Base-by-base conservation (phyloP, 2,888 invertebrate species). In the Xanthostigma xanthostigma region DNA sequence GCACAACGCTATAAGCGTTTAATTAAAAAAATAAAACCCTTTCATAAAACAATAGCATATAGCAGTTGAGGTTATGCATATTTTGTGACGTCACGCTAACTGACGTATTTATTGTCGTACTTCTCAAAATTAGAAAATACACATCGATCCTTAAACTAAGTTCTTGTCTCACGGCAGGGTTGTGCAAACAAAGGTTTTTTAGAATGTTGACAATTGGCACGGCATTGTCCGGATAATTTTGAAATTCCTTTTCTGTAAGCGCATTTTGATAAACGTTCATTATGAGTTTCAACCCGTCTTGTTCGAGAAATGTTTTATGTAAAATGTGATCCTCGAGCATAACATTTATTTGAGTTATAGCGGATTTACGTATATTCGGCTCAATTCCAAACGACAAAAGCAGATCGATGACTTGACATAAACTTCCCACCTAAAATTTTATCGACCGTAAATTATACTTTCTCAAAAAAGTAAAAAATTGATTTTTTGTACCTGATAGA, bases 261-360 rank as follows among this genome's bases (percentile, higher is more conserved):
- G 72, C 65, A 51, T 62, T 65, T 48, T 65, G 61, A 57, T 76
- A 69, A 45, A 71, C 64, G 44, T 73, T 64, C 27, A 70, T 56
- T 36, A 75, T 57, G 41, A 76, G 58, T 45, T 68, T 64, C 10
- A 81, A 52, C 0, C 82, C 82, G 50, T 73, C 69, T 44, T 69
- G 66, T 44, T 74, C 70, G 12, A 81, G 50, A 58, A 83, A 82
- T 0, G 70, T 60, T 34, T 74, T 72, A 55, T 82, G 83, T 36
- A 78, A 58, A 14, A 75, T 71, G 39, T 67, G 68, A 56, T 81
- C 80, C 10, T 80, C 72, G 60, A 81, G 62, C 73, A 83, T 75
- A 1, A 81, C 79, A 27, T 78, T 74, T 14, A 81, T 64, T 64
- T 84, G 83, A 50, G 79, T 77, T 49, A 83, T 63, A 36, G 81